Percentiles rank a stretch among this genome's conserved stretches.
Conservation (phyloP, 2,113 vertebrate genomes). For the Oreotragus oreotragus region DNA sequence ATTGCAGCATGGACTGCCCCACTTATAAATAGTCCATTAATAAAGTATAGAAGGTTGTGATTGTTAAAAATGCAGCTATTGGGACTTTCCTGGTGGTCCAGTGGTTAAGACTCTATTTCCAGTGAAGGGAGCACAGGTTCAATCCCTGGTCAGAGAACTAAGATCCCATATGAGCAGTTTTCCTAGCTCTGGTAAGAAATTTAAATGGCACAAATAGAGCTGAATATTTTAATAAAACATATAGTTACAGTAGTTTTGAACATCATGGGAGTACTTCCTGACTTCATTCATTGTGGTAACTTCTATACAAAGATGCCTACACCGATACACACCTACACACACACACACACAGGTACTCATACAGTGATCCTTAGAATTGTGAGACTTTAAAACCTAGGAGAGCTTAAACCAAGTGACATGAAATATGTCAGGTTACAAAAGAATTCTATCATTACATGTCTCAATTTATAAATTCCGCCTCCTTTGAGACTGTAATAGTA, state of each 20-base stretch:
- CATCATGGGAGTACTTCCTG: background rate
- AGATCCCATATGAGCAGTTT: background rate
- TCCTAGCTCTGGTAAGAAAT: background rate
- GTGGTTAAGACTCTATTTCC: background rate
- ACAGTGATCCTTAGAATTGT: background rate
- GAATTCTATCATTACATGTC: background rate
- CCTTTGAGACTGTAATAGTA: background rate
- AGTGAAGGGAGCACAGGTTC: background rate
- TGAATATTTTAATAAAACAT: background rate
- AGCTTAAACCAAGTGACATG: background rate
- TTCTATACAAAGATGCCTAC: no score
- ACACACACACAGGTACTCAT: background rate
- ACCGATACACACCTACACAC: no score
- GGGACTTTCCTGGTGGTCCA: background rate
- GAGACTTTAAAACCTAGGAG: constrained; percentile 2
- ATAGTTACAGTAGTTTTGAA: background rate
- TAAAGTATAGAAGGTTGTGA: background rate
- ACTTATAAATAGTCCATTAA: background rate
- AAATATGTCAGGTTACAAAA: background rate
- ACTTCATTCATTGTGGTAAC: background rate
- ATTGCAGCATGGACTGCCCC: background rate
- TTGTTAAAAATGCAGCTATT: background rate
- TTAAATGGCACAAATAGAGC: background rate
- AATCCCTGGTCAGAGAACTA: background rate
- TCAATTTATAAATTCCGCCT: background rate